Percentiles rank a stretch among this genome's conserved stretches.
These are phyloP conservation scores for Lophochroa leadbeateri DNA, from an alignment of 2,113 vertebrate species.

Conservation along the genomic window DNA sequence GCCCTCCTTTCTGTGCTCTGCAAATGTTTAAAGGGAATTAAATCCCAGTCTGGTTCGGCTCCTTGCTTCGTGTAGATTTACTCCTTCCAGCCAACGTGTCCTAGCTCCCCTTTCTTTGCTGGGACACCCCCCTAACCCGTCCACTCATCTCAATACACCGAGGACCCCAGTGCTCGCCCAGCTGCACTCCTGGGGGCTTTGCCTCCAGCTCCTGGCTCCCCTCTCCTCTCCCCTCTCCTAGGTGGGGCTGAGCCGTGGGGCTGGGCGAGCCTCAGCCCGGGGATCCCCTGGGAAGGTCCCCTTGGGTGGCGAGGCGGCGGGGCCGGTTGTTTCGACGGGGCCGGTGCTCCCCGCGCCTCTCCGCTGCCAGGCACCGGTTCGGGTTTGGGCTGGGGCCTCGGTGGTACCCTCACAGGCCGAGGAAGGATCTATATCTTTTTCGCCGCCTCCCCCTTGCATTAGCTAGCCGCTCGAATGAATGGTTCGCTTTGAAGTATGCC, in stretches of 20 bases:
- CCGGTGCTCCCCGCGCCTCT: not conserved
- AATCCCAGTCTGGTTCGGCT: not conserved
- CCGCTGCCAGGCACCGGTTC: not conserved
- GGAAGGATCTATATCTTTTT: not conserved
- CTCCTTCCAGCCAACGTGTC: not conserved
- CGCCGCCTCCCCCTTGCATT: not conserved
- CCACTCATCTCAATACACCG: not conserved
- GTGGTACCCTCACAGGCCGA: not conserved
- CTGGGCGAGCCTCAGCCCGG: not conserved
- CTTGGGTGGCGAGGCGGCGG: not conserved
- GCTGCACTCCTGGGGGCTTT: not conserved
- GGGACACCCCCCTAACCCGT: not conserved
- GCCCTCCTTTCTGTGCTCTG: not conserved
- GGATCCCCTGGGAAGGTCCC: not conserved
- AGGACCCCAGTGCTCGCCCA: not conserved
- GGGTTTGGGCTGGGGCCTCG: not conserved
- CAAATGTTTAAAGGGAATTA: not conserved
- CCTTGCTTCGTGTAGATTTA: not conserved
- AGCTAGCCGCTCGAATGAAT: slow-evolving; percentile 74
- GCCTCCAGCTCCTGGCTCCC: not conserved
- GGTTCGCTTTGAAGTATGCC: slow-evolving; percentile 78
- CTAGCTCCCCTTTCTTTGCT: not conserved
- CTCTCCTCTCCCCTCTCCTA: not conserved
- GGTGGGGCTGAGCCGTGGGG: not conserved
- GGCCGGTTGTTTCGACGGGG: not conserved